A percentile compares a stretch with the other conserved stretches of the same genome.
Conservation (phyloP, 2,797 vertebrate genomes). For the Orestias chungarensis region DNA sequence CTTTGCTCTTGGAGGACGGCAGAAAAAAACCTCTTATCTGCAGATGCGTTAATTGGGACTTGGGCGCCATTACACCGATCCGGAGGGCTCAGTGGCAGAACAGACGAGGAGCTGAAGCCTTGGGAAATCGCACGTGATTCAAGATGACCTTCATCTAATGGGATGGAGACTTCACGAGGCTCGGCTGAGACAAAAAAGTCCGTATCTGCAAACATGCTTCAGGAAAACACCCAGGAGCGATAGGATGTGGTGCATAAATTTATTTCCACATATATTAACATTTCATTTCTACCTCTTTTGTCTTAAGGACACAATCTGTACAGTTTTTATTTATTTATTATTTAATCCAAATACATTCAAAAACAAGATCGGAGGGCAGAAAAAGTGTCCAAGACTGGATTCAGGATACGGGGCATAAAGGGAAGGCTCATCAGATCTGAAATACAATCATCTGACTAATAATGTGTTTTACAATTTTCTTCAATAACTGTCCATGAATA, state of each 20-base stretch:
- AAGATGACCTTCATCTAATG: constrained; percentile 69
- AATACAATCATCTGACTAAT: constrained; percentile 39
- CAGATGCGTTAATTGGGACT: constrained; percentile 73
- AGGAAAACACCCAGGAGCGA: constrained; percentile 50
- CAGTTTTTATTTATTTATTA: constrained; percentile 38
- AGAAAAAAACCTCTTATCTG: constrained; percentile 70
- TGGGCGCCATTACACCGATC: constrained; percentile 58
- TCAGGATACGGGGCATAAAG: constrained; percentile 42
- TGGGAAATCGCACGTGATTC: constrained; percentile 60
- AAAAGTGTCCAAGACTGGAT: constrained; percentile 45
- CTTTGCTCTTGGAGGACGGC: constrained; percentile 49
- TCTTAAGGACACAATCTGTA: constrained; percentile 67
- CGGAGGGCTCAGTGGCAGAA: constrained; percentile 38
- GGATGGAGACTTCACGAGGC: constrained; percentile 39
- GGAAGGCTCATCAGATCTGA: constrained; percentile 44
- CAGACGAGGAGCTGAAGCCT: constrained; percentile 64
- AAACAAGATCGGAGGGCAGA: constrained; percentile 48
- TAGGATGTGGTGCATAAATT: constrained; percentile 65
- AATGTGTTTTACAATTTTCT: constrained; percentile 32
- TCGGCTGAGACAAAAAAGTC: constrained; percentile 23
- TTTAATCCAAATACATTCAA: constrained; percentile 62
- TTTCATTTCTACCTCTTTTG: constrained; percentile 46
- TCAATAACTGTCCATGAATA: constrained; percentile 51
- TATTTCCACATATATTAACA: constrained; percentile 77
- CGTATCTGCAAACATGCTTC: constrained; percentile 20